Evolutionary conservation across 1,140 invertebrate genomes (phyloP).

Genomic region (Lasioglossum albipes): DNA sequence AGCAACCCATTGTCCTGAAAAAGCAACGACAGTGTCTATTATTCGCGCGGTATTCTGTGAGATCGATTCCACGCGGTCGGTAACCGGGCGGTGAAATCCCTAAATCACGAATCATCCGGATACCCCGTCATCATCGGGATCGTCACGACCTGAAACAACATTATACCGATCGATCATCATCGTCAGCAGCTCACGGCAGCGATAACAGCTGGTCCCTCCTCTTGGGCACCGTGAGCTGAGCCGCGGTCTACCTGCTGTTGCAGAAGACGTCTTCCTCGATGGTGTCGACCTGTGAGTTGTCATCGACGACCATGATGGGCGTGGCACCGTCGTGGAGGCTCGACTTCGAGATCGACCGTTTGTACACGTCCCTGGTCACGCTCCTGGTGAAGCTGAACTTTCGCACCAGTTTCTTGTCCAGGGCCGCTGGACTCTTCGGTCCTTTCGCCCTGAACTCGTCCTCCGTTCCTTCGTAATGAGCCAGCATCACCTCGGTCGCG

Average conservation of each 20-base stretch:
- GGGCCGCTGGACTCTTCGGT: conserved; percentile 80
- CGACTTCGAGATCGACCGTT: conserved; percentile 81
- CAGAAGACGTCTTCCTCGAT: conserved; percentile 77
- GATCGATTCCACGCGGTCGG: conserved; percentile 9
- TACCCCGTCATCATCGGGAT: conserved; percentile 53
- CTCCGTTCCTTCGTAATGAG: conserved; percentile 71
- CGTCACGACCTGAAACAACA: conserved; percentile 60
- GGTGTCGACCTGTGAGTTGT: conserved; percentile 71
- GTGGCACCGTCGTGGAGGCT: conserved; percentile 85
- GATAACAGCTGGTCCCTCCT: conserved; percentile 66
- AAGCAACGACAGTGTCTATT: background rate
- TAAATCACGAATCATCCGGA: conserved; percentile 53
- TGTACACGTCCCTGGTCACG: conserved; percentile 83
- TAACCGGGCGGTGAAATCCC: conserved; percentile 28
- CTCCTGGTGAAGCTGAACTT: conserved; percentile 86
- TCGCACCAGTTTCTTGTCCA: conserved; percentile 82
- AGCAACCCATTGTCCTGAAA: background rate
- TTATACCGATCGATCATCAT: conserved; percentile 45
- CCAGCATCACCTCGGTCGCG: conserved; percentile 84
- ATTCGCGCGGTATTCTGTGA: background rate
- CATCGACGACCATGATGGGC: conserved; percentile 84
- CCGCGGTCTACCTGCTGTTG: conserved; percentile 75
- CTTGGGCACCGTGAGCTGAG: conserved; percentile 71
- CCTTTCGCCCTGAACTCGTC: conserved; percentile 71
- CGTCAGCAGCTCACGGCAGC: conserved; percentile 69